phyloP scores from a whole-genome alignment of 92 coral and sea anemone species.

The Zoanthus sansibaricus region DNA sequence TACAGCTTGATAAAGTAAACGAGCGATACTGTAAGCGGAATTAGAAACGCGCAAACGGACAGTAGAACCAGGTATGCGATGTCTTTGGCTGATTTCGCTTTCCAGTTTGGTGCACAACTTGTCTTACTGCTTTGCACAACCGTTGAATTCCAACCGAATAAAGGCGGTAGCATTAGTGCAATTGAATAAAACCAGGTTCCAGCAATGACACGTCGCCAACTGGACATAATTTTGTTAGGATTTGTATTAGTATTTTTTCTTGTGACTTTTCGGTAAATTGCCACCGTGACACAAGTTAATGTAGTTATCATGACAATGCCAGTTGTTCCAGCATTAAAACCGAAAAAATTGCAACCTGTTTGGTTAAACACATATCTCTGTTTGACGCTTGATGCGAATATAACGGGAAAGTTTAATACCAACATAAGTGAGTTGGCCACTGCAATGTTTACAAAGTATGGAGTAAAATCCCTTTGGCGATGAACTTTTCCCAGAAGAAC shows the following conservation, averaged over 20 bases:
- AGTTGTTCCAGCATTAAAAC: conserved; percentile 65
- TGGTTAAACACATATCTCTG: conserved; percentile 51
- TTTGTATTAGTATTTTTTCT: background rate
- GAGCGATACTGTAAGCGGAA: conserved; percentile 60
- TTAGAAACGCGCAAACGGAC: conserved; percentile 53
- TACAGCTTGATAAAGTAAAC: conserved; percentile 55
- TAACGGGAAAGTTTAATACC: conserved; percentile 69
- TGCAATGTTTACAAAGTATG: conserved; percentile 75
- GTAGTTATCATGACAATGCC: conserved; percentile 66
- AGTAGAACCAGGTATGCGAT: conserved; percentile 54
- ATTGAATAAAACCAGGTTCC: conserved; percentile 70
- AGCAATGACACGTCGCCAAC: conserved; percentile 37
- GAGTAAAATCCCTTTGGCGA: conserved; percentile 59
- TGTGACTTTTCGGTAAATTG: conserved; percentile 50
- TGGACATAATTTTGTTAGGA: background rate
- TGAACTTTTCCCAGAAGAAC: conserved; percentile 51
- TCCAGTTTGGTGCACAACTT: conserved; percentile 78
- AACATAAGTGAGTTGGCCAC: conserved; percentile 67
- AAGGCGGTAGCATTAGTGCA: conserved; percentile 66
- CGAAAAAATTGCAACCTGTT: conserved; percentile 52
- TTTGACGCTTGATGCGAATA: conserved; percentile 67
- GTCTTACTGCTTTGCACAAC: conserved; percentile 54
- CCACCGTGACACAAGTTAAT: conserved; percentile 50
- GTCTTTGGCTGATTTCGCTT: conserved; percentile 42
- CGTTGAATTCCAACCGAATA: conserved; percentile 65